Evolutionary conservation across 1,140 invertebrate genomes (phyloP).

Genomic region (Ganaspis sp.): DNA sequence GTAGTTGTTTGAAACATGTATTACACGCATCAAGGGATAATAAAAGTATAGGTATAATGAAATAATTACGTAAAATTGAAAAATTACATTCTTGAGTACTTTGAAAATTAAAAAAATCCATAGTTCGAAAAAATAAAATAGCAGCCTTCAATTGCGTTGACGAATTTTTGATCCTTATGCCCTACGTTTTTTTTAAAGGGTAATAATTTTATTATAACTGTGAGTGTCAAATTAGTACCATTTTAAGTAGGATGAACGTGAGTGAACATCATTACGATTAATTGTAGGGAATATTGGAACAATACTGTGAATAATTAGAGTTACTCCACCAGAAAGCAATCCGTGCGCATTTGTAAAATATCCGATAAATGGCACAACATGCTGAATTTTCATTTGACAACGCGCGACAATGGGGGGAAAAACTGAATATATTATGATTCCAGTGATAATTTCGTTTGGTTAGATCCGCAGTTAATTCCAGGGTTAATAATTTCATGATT

Average conservation of each 20-base stretch:
- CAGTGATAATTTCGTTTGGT: constrained; percentile 22
- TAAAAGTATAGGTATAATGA: too few relatives aligned
- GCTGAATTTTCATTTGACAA: constrained; percentile 16
- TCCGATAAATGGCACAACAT: constrained; percentile 16
- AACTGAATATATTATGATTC: constrained; percentile 28
- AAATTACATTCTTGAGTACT: too few relatives aligned
- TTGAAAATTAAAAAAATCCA: too few relatives aligned
- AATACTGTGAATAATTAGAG: constrained; percentile 31
- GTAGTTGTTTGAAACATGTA: too few relatives aligned
- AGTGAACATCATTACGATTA: constrained; percentile 28
- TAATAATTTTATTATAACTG: neutral
- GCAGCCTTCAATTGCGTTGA: too few relatives aligned
- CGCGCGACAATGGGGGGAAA: neutral
- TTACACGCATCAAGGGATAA: too few relatives aligned
- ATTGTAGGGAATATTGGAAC: constrained; percentile 24
- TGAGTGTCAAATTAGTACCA: neutral
- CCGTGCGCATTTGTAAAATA: constrained; percentile 13
- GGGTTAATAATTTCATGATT: constrained; percentile 22
- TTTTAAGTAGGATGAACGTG: constrained; percentile 17
- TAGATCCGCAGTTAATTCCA: constrained; percentile 16
- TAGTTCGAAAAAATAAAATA: too few relatives aligned
- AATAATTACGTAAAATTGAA: too few relatives aligned
- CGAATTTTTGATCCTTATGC: neutral
- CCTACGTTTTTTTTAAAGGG: neutral
- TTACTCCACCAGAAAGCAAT: constrained; percentile 15